Conservation (phyloP, 2,113 vertebrate genomes). For the Scomber japonicus region DNA sequence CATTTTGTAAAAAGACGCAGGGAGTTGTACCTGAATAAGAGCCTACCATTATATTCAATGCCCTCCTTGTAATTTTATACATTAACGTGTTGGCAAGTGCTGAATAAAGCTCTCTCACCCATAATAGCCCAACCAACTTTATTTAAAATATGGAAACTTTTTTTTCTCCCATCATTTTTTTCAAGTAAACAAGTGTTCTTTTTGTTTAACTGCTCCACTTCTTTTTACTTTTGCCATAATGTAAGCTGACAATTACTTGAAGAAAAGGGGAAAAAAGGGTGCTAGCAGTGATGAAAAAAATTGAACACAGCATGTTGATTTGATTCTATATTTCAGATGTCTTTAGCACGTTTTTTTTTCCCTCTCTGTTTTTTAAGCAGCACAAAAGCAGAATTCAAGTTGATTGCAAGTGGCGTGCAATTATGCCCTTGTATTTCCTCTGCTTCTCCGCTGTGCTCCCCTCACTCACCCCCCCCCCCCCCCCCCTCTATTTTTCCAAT, state of each 20-base stretch:
- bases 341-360: slow-evolving; percentile 43
- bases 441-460: slow-evolving; percentile 13
- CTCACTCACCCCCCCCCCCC: slow-evolving; percentile 1
- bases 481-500: slow-evolving; percentile 45
- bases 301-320: slow-evolving; percentile 56
- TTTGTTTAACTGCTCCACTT: slow-evolving; percentile 26
- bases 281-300: slow-evolving; percentile 30
- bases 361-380: slow-evolving; percentile 44
- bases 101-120: not conserved
- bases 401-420: slow-evolving; percentile 65
- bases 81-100: not conserved
- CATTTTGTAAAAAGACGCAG: not conserved
- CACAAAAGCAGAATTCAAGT: slow-evolving; percentile 56
- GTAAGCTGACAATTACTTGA: slow-evolving; percentile 55
- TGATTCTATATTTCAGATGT: slow-evolving; percentile 62
- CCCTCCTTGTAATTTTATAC: slow-evolving; percentile 15
- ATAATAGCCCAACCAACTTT: not conserved
- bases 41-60: slow-evolving; percentile 5
- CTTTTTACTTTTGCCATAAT: slow-evolving; percentile 53
- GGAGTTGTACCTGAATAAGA: not conserved
- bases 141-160: not conserved
- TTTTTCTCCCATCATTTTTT: slow-evolving; percentile 8
- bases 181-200: slow-evolving; percentile 39
- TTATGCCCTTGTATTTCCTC: slow-evolving; percentile 59
- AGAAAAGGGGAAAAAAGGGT: not conserved